These are phyloP conservation scores for Acanthosoma haemorrhoidale DNA, from an alignment of 2,888 invertebrate genomes.

Conservation along the genomic window DNA sequence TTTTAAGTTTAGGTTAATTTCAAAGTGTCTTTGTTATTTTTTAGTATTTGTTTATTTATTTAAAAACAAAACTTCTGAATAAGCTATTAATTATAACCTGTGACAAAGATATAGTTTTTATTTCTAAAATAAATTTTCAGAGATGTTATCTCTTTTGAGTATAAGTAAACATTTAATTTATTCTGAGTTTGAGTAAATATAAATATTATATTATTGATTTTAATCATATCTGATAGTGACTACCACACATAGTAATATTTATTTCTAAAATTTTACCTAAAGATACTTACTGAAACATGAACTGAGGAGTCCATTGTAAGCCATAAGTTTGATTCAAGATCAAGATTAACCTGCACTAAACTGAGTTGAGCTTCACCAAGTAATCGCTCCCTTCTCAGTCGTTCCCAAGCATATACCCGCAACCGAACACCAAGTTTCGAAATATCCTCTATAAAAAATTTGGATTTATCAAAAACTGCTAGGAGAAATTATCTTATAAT, in stretches of 20 bases:
- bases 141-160: background rate
- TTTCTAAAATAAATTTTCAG: background rate
- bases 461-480: too few species aligned
- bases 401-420: conserved; percentile 84
- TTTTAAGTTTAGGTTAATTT: too few species aligned
- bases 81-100: background rate
- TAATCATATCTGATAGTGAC: too few species aligned
- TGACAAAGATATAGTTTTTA: background rate
- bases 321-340: conserved; percentile 86
- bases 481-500: too few species aligned
- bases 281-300: conserved; percentile 48
- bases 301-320: conserved; percentile 72
- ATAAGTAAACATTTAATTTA: background rate
- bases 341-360: conserved; percentile 83
- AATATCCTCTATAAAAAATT: conserved; percentile 74
- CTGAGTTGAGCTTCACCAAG: conserved; percentile 87
- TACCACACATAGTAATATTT: too few species aligned
- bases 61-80: background rate
- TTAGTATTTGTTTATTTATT: too few species aligned
- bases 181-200: too few species aligned
- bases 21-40: too few species aligned
- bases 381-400: conserved; percentile 85
- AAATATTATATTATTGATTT: too few species aligned
- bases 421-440: conserved; percentile 86
- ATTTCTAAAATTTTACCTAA: background rate